Conservation (phyloP, 2,113 vertebrate species). For the Falco punctatus region DNA sequence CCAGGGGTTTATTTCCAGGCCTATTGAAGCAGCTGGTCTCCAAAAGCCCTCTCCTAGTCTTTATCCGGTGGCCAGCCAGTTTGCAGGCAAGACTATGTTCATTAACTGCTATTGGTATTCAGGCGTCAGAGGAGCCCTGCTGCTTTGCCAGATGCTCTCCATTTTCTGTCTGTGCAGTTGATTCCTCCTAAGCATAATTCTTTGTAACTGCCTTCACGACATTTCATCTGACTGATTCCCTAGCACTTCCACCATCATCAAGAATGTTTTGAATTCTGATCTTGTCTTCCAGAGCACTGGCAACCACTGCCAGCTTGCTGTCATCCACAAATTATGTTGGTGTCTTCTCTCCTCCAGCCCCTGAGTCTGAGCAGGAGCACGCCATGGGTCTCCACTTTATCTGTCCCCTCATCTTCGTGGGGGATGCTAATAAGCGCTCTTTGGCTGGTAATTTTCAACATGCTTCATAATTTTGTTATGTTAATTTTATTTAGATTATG, state of each 20-base stretch:
- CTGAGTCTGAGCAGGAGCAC: not conserved
- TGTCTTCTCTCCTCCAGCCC: not conserved
- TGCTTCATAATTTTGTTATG: rapidly evolving
- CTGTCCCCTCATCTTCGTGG: not conserved
- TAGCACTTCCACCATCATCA: not conserved
- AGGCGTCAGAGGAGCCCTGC: not conserved
- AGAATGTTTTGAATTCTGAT: not conserved
- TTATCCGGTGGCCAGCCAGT: not conserved
- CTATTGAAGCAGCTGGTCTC: not conserved
- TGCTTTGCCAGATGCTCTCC: not conserved
- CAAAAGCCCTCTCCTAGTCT: not conserved
- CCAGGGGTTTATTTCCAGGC: not conserved
- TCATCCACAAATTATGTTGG: not conserved
- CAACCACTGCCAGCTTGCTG: not conserved
- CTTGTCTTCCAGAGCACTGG: not conserved
- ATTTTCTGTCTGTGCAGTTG: not conserved
- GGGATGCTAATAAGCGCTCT: rapidly evolving
- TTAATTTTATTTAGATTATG: rapidly evolving
- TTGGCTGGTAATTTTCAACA: not conserved
- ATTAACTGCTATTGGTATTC: not conserved
- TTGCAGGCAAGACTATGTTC: not conserved
- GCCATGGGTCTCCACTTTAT: rapidly evolving
- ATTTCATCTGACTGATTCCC: not conserved
- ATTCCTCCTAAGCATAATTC: not conserved
- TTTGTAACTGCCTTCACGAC: not conserved